phyloP scores from a whole-genome alignment of 2,888 invertebrate genomes.

The Neoscelio sp. region DNA sequence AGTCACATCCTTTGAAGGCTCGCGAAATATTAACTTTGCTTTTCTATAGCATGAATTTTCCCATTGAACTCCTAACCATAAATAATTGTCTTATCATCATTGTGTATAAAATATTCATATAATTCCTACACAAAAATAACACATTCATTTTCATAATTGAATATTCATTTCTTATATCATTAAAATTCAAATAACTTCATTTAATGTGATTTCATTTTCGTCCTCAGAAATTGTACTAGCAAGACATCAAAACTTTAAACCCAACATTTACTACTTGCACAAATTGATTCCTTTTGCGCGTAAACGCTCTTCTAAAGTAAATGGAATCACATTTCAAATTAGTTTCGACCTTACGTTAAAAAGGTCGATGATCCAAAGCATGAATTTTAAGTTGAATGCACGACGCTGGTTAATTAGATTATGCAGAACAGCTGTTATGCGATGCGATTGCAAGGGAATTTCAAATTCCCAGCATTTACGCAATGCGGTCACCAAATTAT shows the following conservation, averaged over 20 bases:
- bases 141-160: not conserved
- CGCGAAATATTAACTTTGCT: slow-evolving; percentile 7
- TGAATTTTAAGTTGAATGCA: slow-evolving; percentile 66
- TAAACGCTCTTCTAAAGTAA: slow-evolving; percentile 8
- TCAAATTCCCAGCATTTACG: slow-evolving; percentile 50
- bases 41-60: too few species aligned
- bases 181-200: slow-evolving; percentile 25
- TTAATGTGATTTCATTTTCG: slow-evolving; percentile 30
- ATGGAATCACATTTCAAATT: slow-evolving; percentile 25
- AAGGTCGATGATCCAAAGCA: not conserved
- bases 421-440: slow-evolving; percentile 77
- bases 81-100: too few species aligned
- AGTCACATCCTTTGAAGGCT: slow-evolving; percentile 16
- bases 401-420: slow-evolving; percentile 74
- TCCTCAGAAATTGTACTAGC: slow-evolving; percentile 12
- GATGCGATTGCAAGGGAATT: slow-evolving; percentile 35
- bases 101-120: too few species aligned
- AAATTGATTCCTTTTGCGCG: not conserved
- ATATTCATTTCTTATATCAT: slow-evolving; percentile 18
- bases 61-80: too few species aligned
- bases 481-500: slow-evolving; percentile 55
- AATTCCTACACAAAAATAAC: not conserved
- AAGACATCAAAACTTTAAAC: slow-evolving; percentile 5
- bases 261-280: slow-evolving; percentile 20
- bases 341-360: slow-evolving; percentile 37